Evolutionary conservation across 2,113 vertebrate genomes (phyloP).

Genomic region (Mohoua ochrocephala): DNA sequence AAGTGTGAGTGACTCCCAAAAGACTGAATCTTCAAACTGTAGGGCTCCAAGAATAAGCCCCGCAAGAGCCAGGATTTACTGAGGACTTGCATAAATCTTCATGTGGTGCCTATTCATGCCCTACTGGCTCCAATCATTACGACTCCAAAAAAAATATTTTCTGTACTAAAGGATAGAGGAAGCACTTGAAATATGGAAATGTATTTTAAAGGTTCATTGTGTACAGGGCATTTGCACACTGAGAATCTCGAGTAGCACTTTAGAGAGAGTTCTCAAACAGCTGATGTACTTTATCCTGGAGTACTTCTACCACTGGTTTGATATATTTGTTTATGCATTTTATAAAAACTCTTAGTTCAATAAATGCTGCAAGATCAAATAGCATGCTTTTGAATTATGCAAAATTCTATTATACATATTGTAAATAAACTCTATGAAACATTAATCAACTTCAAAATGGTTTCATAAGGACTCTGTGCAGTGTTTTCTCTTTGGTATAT

Average conservation of each 20-base stretch:
- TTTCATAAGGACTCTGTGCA: neutral
- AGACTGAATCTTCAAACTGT: neutral
- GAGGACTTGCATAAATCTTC: neutral
- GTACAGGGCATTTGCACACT: neutral
- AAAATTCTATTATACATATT: constrained; percentile 45
- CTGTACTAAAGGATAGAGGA: neutral
- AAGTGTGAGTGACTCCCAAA: neutral
- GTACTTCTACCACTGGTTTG: neutral
- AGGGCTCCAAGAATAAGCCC: neutral
- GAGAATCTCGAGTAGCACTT: neutral
- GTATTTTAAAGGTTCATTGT: neutral
- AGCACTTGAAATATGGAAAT: neutral
- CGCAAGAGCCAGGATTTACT: neutral
- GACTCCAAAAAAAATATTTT: neutral
- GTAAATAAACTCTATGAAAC: constrained; percentile 62
- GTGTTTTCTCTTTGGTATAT: neutral
- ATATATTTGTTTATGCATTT: constrained; percentile 31
- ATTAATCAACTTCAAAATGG: constrained; percentile 32
- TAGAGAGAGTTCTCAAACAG: neutral
- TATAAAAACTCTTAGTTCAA: constrained; percentile 21
- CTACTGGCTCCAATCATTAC: neutral
- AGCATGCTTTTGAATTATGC: constrained; percentile 62
- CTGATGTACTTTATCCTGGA: neutral
- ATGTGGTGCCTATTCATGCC: neutral
- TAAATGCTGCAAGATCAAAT: constrained; percentile 45